A percentile compares a stretch with the other conserved stretches of the same genome.
Conservation (phyloP, 2,888 invertebrate species). For the Drosophila heteroneura region DNA sequence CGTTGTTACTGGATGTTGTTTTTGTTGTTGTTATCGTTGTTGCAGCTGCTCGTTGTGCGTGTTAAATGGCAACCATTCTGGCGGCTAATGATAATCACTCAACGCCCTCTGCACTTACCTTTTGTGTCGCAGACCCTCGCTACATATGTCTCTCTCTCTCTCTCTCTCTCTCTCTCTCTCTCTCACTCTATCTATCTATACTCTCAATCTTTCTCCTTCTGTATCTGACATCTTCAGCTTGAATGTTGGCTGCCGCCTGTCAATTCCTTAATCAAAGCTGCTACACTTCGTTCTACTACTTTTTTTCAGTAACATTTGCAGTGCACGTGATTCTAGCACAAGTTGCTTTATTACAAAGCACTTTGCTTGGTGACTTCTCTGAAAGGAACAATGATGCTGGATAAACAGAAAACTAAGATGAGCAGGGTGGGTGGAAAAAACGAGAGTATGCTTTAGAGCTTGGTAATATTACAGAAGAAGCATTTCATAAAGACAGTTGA, state of each 20-base stretch:
- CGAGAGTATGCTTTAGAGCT: not conserved
- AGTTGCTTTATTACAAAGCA: constrained; percentile 37
- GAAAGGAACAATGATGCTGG: not conserved
- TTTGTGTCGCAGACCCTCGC: constrained; percentile 1
- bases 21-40: constrained; percentile 17
- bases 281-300: constrained; percentile 2
- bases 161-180: not conserved
- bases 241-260: constrained; percentile 21
- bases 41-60: constrained; percentile 62
- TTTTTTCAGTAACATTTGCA: constrained; percentile 12
- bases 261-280: constrained; percentile 55
- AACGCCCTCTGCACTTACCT: constrained; percentile 40
- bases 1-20: not conserved
- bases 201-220: not conserved
- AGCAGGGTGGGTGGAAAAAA: no score
- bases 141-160: not conserved
- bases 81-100: constrained; percentile 78
- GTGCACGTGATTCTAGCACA: constrained; percentile 33
- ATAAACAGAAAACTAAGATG: no score
- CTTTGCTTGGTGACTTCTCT: constrained; percentile 8
- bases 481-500: not conserved
- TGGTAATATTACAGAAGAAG: not conserved
- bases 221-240: constrained; percentile 4
- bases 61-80: constrained; percentile 74
- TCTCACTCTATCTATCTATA: not conserved